A percentile compares a stretch with the other conserved stretches of the same genome.
phyloP scores from a whole-genome alignment of 2,888 invertebrate genomes.

The Peribatodes rhomboidaria region DNA sequence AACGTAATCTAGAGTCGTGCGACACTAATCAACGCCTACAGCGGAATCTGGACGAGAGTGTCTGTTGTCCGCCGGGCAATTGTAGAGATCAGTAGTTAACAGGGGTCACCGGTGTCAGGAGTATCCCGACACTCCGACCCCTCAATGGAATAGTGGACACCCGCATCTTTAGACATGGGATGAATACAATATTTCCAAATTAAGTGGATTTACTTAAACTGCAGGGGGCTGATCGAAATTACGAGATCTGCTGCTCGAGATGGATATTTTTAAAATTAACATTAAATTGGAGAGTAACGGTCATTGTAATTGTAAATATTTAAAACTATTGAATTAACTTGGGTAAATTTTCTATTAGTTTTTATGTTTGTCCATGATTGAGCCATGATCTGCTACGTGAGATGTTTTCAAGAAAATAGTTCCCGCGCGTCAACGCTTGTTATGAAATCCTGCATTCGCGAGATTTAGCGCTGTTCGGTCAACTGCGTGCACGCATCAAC shows the following conservation, averaged over 20 bases:
- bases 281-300: constrained; percentile 16
- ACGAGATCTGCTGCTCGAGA: constrained; percentile 43
- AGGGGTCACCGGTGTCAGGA: constrained; percentile 58
- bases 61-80: constrained; percentile 59
- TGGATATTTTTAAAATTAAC: constrained; percentile 17
- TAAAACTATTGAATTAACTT: not conserved
- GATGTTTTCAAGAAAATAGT: constrained; percentile 50
- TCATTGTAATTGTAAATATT: no score
- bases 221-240: constrained; percentile 53
- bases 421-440: constrained; percentile 69
- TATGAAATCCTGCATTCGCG: constrained; percentile 74
- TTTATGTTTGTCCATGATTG: not conserved
- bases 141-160: constrained; percentile 76
- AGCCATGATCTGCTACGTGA: constrained; percentile 7
- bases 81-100: constrained; percentile 55
- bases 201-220: constrained; percentile 64
- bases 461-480: constrained; percentile 73
- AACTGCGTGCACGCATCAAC: constrained; percentile 61
- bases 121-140: constrained; percentile 52
- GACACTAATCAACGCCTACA: constrained; percentile 69
- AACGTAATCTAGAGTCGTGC: constrained; percentile 53
- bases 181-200: constrained; percentile 70
- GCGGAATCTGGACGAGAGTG: constrained; percentile 57
- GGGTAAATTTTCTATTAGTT: not conserved
- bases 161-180: constrained; percentile 70